Evolutionary conservation across 2,797 vertebrate genomes (phyloP).

Genomic region (Glyptemys insculpta): DNA sequence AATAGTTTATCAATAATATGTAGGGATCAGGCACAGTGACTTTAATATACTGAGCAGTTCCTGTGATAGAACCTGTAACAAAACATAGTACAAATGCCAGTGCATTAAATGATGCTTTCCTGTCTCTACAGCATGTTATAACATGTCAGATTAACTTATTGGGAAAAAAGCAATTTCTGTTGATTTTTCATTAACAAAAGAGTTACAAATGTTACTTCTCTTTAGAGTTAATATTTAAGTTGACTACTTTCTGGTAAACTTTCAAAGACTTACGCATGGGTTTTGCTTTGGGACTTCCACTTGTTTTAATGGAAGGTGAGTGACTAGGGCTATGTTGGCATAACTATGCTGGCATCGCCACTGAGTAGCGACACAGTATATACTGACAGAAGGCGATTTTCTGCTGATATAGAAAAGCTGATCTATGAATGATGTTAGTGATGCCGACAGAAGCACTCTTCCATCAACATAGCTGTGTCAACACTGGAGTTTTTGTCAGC

Average conservation of each 20-base stretch:
- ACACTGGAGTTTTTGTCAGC: not conserved
- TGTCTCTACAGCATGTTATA: not conserved
- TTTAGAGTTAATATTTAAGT: not conserved
- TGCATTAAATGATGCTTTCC: not conserved
- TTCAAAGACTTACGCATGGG: fast-evolving
- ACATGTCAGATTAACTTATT: not conserved
- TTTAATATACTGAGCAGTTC: not conserved
- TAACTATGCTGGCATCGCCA: not conserved
- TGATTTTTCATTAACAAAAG: fast-evolving
- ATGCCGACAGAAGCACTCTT: not conserved
- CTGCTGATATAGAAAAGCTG: not conserved
- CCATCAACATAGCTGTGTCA: not conserved
- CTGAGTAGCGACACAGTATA: not conserved
- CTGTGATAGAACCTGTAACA: not conserved
- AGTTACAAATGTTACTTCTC: not conserved
- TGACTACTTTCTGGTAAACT: not conserved
- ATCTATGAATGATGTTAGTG: not conserved
- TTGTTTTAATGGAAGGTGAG: fast-evolving
- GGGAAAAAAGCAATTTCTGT: fast-evolving
- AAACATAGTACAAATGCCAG: not conserved
- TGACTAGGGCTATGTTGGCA: not conserved
- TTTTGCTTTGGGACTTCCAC: fast-evolving
- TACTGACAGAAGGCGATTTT: not conserved
- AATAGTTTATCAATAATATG: not conserved
- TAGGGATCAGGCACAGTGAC: not conserved